Evolutionary conservation across 2,888 invertebrate species (phyloP), one percentile per base, ranked within the genome.

Genomic region (Iphiclides podalirius): DNA sequence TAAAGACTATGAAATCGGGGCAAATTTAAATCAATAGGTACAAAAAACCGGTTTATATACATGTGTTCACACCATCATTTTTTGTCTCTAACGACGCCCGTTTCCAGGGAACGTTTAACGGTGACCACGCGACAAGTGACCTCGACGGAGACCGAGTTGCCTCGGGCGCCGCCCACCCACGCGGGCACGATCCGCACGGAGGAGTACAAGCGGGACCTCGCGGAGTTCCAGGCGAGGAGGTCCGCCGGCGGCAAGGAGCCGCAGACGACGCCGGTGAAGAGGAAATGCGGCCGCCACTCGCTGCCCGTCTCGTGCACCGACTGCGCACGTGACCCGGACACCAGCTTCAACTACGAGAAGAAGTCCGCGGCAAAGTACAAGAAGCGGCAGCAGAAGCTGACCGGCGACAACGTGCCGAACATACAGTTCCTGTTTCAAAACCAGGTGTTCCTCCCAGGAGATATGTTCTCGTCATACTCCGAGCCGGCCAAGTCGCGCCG

Each of bases 371-470:
- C 59, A 16, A 83, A 85, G 59, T 84, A 84, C 54, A 81, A 85
- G 60, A 84, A 80, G 70, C 79, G 76, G 57, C 52, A 60, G 0
- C 58, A 66, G 33, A 78, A 79, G 55, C 75, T 73, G 1, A 70
- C 79, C 0, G 80, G 69, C 1, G 66, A 78, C 31, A 71, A 68
- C 43, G 45, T 77, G 0, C 88, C 88, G 1, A 84, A 79, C 45
- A 83, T 89, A 69, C 88, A 89, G 57, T 89, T 89, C 64, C 67
- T 88, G 11, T 89, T 89, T 55, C 87, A 87, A 65, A 88, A 89
- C 56, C 88, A 89, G 60, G 85, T 89, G 13, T 88, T 89, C 53
- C 83, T 89, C 85, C 87, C 87, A 7, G 84, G 88, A 0, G 78
- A 82, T 53, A 48, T 75, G 55, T 72, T 72, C 46, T 52, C 67